phyloP scores from a whole-genome alignment of 2,797 vertebrate species.

The Characodon lateralis region DNA sequence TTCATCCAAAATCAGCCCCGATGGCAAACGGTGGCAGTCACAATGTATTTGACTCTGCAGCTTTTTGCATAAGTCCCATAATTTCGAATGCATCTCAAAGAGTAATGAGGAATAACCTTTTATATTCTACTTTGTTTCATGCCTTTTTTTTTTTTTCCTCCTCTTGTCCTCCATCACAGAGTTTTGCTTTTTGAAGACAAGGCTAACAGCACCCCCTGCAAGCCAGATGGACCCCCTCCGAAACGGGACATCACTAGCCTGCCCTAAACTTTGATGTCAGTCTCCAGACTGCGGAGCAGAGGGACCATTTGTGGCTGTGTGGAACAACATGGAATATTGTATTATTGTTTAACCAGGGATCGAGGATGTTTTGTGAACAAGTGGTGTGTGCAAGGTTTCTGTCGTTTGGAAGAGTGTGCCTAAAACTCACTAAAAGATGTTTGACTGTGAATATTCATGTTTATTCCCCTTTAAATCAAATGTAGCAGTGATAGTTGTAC shows the following conservation, averaged over 20 bases:
- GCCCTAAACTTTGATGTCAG: slow-evolving; percentile 76
- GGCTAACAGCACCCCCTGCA: slow-evolving; percentile 84
- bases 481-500: slow-evolving; percentile 65
- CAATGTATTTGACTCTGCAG: too few relatives aligned
- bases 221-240: slow-evolving; percentile 89
- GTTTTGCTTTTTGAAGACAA: slow-evolving; percentile 98
- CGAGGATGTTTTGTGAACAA: slow-evolving; percentile 61
- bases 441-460: slow-evolving; percentile 73
- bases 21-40: too few relatives aligned
- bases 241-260: slow-evolving; percentile 95
- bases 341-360: slow-evolving; percentile 62
- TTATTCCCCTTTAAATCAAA: slow-evolving; percentile 50
- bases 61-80: background rate
- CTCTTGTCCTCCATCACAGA: slow-evolving; percentile 67
- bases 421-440: slow-evolving; percentile 58
- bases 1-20: too few relatives aligned
- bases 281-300: slow-evolving; percentile 37
- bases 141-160: background rate
- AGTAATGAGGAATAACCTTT: too few relatives aligned
- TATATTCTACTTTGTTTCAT: background rate
- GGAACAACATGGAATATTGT: slow-evolving; percentile 62
- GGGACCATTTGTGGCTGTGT: slow-evolving; percentile 44
- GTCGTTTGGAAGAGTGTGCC: slow-evolving; percentile 54
- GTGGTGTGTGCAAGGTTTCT: slow-evolving; percentile 59
- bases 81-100: background rate